A percentile compares a stretch with the other conserved stretches of the same genome.
Evolutionary conservation across 92 coral and sea anemone genomes (phyloP).

Genomic region (Porites cylindrica): DNA sequence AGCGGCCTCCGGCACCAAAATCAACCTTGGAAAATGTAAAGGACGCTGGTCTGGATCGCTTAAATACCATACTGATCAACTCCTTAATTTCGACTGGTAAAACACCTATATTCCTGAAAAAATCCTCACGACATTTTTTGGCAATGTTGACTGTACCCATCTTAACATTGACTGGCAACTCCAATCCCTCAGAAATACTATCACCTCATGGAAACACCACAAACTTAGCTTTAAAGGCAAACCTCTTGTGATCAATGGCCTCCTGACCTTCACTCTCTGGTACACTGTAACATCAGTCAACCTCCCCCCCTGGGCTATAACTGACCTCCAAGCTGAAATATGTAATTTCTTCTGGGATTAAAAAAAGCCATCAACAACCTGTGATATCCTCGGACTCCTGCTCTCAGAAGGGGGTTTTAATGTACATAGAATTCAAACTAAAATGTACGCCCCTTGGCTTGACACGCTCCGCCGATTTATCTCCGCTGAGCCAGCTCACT

Average conservation of each 20-base stretch:
- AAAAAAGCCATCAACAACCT: neutral
- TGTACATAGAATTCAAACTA: neutral
- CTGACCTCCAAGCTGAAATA: neutral
- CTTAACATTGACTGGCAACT: neutral
- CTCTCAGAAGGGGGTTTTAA: neutral
- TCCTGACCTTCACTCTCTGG: neutral
- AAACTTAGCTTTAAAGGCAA: neutral
- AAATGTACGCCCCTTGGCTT: neutral
- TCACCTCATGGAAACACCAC: neutral
- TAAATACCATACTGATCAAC: neutral
- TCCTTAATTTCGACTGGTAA: neutral
- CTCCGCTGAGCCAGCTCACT: neutral
- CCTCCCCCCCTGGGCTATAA: neutral
- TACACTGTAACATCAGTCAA: neutral
- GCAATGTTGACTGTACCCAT: constrained; percentile 8
- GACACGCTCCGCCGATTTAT: neutral
- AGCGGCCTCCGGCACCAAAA: neutral
- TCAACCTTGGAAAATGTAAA: constrained; percentile 7
- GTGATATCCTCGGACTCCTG: neutral
- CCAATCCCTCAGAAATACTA: neutral
- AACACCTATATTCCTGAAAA: neutral
- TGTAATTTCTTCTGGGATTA: neutral
- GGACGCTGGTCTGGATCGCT: neutral
- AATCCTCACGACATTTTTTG: neutral
- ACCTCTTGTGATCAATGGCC: constrained; percentile 1